Base-by-base conservation (phyloP, 2,888 invertebrate genomes). In the Lasioglossum figueresi region DNA sequence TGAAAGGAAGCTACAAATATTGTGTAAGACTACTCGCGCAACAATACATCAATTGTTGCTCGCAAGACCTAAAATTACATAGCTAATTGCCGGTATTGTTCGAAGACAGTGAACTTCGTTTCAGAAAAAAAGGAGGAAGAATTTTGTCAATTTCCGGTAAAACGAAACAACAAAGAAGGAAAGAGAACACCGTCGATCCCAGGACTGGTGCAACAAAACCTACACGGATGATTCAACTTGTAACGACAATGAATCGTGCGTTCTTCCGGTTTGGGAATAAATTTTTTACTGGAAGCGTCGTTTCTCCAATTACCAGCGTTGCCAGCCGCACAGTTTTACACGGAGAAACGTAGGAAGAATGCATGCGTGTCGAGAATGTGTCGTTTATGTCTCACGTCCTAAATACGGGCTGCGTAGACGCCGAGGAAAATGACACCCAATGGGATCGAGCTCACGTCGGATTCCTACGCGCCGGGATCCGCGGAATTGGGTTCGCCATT, bases 371-470 rank as follows among this genome's bases (percentile, higher is more conserved):
- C 82, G 77, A 74, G 87, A 87, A 87, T 56, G 83, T 70, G 79
- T 83, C 83, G 79, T 85, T 76, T 68, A 48, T 72, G 72, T 87
- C 88, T 85, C 88, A 85, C 87, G 88, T 82, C 84, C 88, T 79
- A 80, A 91, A 91, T 91, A 90, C 87, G 83, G 66, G 81, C 34
- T 52, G 82, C 74, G 70, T 76, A 83, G 81, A 71, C 75, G 83
- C 71, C 76, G 82, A 85, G 76, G 77, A 85, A 88, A 86, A 85
- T 71, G 84, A 79, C 78, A 84, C 80, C 63, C 34, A 37, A 73
- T 52, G 68, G 79, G 76, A 78, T 82, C 78, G 70, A 78, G 76
- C 63, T 37, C 70, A 59, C 80, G 68, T 79, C 66, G 48, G 74
- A 78, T 74, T 70, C 43, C 71, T 27, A 43, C 16, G 34, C 27